These are phyloP conservation scores for Hipposideros larvatus DNA, from an alignment of 2,797 vertebrate genomes.

Conservation along the genomic window DNA sequence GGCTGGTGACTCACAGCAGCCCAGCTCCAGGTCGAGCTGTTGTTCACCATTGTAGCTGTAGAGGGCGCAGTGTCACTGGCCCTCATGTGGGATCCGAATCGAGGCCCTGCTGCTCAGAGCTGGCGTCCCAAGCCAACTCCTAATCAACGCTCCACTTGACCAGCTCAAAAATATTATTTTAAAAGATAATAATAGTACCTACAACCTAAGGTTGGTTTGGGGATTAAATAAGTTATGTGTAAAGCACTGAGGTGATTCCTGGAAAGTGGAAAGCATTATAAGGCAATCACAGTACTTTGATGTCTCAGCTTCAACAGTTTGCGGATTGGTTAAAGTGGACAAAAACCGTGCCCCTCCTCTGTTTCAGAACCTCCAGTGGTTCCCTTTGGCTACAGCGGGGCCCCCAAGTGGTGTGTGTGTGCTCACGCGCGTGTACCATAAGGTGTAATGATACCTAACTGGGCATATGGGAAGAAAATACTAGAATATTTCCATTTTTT, in stretches of 20 bases:
- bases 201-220: background rate
- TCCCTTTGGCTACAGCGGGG: background rate
- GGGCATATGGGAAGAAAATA: conserved; percentile 7
- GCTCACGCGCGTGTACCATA: background rate
- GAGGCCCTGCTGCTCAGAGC: too few relatives aligned
- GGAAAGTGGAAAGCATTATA: background rate
- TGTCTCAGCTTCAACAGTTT: background rate
- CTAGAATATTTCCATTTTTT: background rate
- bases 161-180: background rate
- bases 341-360: background rate
- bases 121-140: too few relatives aligned
- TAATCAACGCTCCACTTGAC: too few relatives aligned
- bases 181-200: background rate
- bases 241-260: background rate
- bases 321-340: background rate
- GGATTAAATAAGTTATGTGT: background rate
- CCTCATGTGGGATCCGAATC: too few relatives aligned
- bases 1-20: too few relatives aligned
- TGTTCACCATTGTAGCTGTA: too few relatives aligned
- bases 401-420: background rate
- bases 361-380: background rate
- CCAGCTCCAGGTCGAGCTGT: too few relatives aligned
- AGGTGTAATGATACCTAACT: background rate
- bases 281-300: background rate
- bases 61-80: too few relatives aligned